Evolutionary conservation across 2,888 invertebrate species (phyloP).

Genomic region (Sthenelais limicola): DNA sequence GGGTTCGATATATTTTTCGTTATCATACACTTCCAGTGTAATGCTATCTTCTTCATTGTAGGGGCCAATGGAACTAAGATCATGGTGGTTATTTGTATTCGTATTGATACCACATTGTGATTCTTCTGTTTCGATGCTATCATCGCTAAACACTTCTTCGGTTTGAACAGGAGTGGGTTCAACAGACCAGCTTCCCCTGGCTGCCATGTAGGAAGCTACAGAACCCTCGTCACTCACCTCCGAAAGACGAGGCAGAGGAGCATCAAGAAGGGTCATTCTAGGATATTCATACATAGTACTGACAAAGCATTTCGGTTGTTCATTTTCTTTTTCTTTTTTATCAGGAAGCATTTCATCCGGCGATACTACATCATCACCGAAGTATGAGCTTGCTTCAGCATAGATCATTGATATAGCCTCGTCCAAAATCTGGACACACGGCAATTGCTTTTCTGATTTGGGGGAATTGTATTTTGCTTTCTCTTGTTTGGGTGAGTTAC

Average conservation of each 20-base stretch:
- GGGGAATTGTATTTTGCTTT: not conserved
- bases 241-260: not conserved
- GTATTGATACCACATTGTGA: slow-evolving; percentile 4
- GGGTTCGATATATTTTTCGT: too few relatives aligned
- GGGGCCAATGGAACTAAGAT: not conserved
- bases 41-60: too few relatives aligned
- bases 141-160: too few relatives aligned
- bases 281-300: not conserved
- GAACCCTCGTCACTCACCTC: slow-evolving; percentile 4
- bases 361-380: not conserved
- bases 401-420: slow-evolving; percentile 18
- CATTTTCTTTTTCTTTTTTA: not conserved
- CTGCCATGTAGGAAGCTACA: not conserved
- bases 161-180: not conserved
- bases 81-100: slow-evolving; percentile 18
- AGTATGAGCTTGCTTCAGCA: slow-evolving; percentile 17
- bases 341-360: not conserved
- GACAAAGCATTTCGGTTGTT: not conserved
- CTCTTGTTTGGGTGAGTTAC: not conserved
- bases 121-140: not conserved
- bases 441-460: not conserved
- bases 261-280: not conserved
- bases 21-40: too few relatives aligned
- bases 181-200: not conserved
- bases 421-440: slow-evolving; percentile 6